A percentile compares a stretch with the other conserved stretches of the same genome.
phyloP scores from a whole-genome alignment of 2,888 invertebrate species.

The Taenaris catops region DNA sequence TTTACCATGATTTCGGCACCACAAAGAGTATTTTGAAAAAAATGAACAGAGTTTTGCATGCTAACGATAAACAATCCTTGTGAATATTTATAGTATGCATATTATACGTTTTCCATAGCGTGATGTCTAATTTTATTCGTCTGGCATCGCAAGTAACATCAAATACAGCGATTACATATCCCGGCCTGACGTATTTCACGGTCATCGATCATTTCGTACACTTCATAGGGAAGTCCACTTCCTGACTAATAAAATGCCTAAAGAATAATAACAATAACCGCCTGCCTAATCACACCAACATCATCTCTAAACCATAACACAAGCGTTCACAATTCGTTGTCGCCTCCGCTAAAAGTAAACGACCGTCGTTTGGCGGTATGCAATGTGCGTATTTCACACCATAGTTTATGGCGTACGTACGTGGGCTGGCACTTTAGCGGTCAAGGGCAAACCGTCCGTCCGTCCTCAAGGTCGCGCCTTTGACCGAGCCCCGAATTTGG shows the following conservation, averaged over 20 bases:
- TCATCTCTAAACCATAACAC: constrained; percentile 8
- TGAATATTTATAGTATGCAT: no score
- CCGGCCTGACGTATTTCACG: neutral
- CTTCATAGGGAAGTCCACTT: constrained; percentile 14
- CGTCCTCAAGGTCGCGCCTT: constrained; percentile 34
- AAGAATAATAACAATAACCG: constrained; percentile 8
- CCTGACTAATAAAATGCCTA: constrained; percentile 12
- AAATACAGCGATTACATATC: no score
- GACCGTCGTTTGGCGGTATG: constrained; percentile 17
- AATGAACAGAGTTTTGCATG: no score
- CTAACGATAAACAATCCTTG: no score
- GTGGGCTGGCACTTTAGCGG: constrained; percentile 31
- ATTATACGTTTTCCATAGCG: no score
- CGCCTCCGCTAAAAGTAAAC: constrained; percentile 10
- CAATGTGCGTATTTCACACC: constrained; percentile 27
- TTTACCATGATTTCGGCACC: no score
- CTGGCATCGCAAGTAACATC: no score
- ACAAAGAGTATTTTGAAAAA: no score
- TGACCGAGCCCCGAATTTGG: constrained; percentile 31
- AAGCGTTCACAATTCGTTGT: constrained; percentile 15
- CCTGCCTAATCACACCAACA: constrained; percentile 4
- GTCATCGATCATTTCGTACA: constrained; percentile 11
- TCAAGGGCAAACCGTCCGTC: constrained; percentile 35
- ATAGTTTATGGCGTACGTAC: constrained; percentile 29
- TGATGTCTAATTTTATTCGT: no score